Conservation (phyloP, 1,140 invertebrate species). For the Thaumetopoea pityocampa region DNA sequence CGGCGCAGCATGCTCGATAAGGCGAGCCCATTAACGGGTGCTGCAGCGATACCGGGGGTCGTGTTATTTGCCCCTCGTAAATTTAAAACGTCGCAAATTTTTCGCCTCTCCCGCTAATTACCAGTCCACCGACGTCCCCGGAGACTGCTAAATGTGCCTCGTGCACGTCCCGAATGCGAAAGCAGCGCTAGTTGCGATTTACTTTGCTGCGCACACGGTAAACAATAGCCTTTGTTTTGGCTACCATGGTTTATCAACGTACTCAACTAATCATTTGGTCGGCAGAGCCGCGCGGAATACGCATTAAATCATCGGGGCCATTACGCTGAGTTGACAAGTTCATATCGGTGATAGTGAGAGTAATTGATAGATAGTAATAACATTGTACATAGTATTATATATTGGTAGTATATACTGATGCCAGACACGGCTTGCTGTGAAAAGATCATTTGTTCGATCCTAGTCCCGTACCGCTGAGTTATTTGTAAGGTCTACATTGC, state of each 20-base stretch:
- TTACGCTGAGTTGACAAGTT: no score
- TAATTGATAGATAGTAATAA: no score
- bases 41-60: constrained; percentile 67
- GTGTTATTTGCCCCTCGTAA: constrained; percentile 74
- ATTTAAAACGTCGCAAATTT: constrained; percentile 72
- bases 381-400: no score
- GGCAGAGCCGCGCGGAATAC: constrained; percentile 27
- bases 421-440: no score
- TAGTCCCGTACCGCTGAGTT: no score
- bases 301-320: no score
- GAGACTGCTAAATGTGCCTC: constrained; percentile 68
- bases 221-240: constrained; percentile 72
- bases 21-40: constrained; percentile 66
- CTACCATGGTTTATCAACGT: constrained; percentile 60
- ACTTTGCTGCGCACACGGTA: constrained; percentile 43
- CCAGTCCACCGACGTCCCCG: constrained; percentile 64
- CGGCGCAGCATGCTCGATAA: constrained; percentile 54
- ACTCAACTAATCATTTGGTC: constrained; percentile 50
- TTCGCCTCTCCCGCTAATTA: constrained; percentile 72
- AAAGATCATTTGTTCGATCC: no score
- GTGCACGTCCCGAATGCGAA: constrained; percentile 66
- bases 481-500: no score
- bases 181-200: constrained; percentile 52
- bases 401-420: no score
- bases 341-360: no score